These are phyloP conservation scores for Scaptomyza tumidula DNA, from an alignment of 2,888 invertebrate genomes.

Conservation along the genomic window DNA sequence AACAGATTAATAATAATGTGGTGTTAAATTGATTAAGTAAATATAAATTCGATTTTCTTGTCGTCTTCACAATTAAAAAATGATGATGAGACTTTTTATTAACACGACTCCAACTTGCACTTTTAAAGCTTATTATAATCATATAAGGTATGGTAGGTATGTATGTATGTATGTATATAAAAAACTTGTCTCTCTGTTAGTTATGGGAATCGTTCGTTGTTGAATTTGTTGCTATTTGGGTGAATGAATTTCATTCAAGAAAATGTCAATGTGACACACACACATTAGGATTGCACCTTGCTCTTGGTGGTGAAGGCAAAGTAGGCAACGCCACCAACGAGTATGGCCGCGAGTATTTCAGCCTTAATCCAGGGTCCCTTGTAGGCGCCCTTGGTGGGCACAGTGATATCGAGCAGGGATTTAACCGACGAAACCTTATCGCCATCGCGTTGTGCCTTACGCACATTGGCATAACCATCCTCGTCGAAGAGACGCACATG, in stretches of 20 bases:
- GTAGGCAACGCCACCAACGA: slow-evolving; percentile 92
- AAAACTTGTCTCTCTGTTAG: neutral
- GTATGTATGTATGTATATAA: neutral
- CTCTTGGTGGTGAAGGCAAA: slow-evolving; percentile 93
- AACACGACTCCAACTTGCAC: slow-evolving; percentile 3
- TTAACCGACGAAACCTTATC: slow-evolving; percentile 88
- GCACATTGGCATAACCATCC: slow-evolving; percentile 94
- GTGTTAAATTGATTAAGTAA: slow-evolving; percentile 21
- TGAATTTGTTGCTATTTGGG: slow-evolving; percentile 62
- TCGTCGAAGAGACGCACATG: slow-evolving; percentile 94
- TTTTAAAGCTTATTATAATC: slow-evolving; percentile 41
- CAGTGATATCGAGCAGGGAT: slow-evolving; percentile 88
- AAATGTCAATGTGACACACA: slow-evolving; percentile 19
- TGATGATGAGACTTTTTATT: slow-evolving; percentile 8
- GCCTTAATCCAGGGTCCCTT: slow-evolving; percentile 97
- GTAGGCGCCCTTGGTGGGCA: slow-evolving; percentile 92
- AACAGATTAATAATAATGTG: slow-evolving; percentile 21
- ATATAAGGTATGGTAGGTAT: slow-evolving; percentile 35
- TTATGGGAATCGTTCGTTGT: slow-evolving; percentile 17
- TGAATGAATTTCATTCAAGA: slow-evolving; percentile 84
- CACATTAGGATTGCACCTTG: slow-evolving; percentile 89
- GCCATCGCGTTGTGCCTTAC: slow-evolving; percentile 91
- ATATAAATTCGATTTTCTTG: slow-evolving; percentile 22
- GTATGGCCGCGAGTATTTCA: slow-evolving; percentile 93
- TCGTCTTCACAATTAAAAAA: slow-evolving; percentile 1